Percentiles rank a stretch among this genome's conserved stretches.
Conservation (phyloP, 1,140 invertebrate genomes). For the Nixonia krombeini region DNA sequence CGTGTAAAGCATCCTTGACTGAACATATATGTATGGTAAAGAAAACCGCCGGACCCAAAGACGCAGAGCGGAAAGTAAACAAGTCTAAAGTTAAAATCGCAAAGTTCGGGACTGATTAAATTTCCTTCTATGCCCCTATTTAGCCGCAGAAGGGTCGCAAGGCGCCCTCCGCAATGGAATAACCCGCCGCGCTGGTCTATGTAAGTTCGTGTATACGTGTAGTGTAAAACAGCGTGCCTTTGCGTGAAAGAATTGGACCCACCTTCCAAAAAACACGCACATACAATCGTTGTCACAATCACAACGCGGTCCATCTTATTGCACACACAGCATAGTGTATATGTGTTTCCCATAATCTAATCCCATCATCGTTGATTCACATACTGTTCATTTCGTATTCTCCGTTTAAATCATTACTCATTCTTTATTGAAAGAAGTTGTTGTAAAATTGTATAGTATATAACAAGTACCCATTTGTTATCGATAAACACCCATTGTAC, state of each 20-base stretch:
- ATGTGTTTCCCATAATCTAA: conserved; percentile 29
- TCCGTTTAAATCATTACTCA: no score
- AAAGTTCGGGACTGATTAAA: conserved; percentile 42
- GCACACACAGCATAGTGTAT: conserved; percentile 26
- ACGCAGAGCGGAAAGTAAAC: not conserved
- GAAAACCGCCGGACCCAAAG: no score
- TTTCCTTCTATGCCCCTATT: conserved; percentile 59
- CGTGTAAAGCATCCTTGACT: no score
- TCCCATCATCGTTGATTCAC: conserved; percentile 21
- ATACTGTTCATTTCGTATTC: no score
- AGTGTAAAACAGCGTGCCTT: conserved; percentile 47
- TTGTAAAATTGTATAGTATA: no score
- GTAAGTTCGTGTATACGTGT: conserved; percentile 66
- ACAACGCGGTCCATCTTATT: conserved; percentile 1
- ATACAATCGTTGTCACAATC: conserved; percentile 18
- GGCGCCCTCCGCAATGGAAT: conserved; percentile 65
- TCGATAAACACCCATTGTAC: no score
- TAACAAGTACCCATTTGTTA: no score
- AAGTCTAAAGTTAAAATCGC: no score
- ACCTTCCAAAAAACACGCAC: conserved; percentile 40
- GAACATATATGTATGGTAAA: no score
- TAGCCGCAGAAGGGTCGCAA: conserved; percentile 70
- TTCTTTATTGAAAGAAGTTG: no score
- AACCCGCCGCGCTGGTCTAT: conserved; percentile 68
- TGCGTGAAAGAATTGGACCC: conserved; percentile 23